These are phyloP conservation scores for Meganola albula DNA, from an alignment of 2,888 invertebrate species.

Conservation along the genomic window DNA sequence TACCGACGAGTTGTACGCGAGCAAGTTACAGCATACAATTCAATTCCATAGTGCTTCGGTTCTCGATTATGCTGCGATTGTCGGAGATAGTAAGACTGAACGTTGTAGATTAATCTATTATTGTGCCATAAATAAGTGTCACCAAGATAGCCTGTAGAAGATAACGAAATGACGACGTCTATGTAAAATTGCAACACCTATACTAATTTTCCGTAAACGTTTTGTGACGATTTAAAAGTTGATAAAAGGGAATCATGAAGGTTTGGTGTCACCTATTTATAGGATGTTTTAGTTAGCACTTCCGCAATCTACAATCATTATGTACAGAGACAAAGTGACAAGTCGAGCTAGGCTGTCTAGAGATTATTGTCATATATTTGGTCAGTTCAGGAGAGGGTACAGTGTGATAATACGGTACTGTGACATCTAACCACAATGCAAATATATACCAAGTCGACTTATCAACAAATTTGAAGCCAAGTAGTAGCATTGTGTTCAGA, in stretches of 20 bases:
- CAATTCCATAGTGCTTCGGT: conserved; percentile 73
- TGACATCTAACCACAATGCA: conserved; percentile 27
- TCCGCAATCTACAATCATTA: conserved; percentile 29
- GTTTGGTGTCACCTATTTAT: too few species aligned
- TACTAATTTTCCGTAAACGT: too few species aligned
- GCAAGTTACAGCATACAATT: conserved; percentile 61
- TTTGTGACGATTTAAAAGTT: too few species aligned
- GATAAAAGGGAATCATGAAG: too few species aligned
- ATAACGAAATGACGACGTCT: too few species aligned
- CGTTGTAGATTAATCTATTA: conserved; percentile 13
- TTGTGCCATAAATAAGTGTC: conserved; percentile 16
- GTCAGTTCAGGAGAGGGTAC: conserved; percentile 57
- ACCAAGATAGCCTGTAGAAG: conserved; percentile 14
- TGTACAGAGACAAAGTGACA: conserved; percentile 49
- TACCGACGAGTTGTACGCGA: conserved; percentile 61
- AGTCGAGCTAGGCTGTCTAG: conserved; percentile 63
- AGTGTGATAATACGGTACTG: conserved; percentile 39
- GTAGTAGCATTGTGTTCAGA: conserved; percentile 33
- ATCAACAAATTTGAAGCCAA: conserved; percentile 37
- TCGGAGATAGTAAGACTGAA: conserved; percentile 27
- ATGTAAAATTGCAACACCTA: too few species aligned
- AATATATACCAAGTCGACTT: conserved; percentile 32
- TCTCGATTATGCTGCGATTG: conserved; percentile 33
- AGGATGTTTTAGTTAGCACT: conserved; percentile 30
- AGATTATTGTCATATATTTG: conserved; percentile 75